Evolutionary conservation across 2,888 invertebrate genomes (phyloP), one percentile per base, ranked within the genome.

Genomic region (Cerastoderma edule): DNA sequence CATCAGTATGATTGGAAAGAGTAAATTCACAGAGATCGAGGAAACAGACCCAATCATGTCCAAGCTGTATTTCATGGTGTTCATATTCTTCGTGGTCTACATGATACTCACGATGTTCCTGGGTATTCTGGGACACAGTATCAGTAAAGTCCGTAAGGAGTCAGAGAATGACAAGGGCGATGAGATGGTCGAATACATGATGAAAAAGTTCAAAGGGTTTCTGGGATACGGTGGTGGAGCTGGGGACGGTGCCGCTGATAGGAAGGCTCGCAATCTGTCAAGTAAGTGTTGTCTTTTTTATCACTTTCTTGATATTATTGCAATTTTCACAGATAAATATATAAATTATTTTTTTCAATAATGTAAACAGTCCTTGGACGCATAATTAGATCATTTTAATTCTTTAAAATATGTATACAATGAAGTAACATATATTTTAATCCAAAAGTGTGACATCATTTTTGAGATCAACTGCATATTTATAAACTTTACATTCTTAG

Each of bases 41-140:
- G 72, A 75, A 5, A 78, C 80, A 0, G 80, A 80, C 46, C 84
- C 83, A 13, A 54, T 85, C 0, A 76, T 86, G 72, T 83, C 85
- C n/a, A 84, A 85, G 64, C 76, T 88, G 28, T 89, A 87, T 72
- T 88, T 88, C 73, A 74, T 84, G 67, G 71, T 84, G 0, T 86
- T 85, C 63, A 80, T 88, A 32, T 75, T 87, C 54, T 80, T 85
- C 27, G 79, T 87, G 16, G 86, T 88, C 19, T 88, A 88, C 67
- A 72, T 87, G 33, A 80, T 89, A 16, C 64, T 87, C 53, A 88
- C 86, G 13, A 87, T 87, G 83, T 88, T 88, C 65, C 70, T 88
- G 66, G 83, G 87, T 8, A 82, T 89, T n/a, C 77, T 89, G n/a
- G 75, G 78, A 16, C 85, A 87, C 48, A 83, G 84, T 53, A 87